Evolutionary conservation across 2,113 vertebrate genomes (phyloP).

Genomic region (Opisthocomus hoazin): DNA sequence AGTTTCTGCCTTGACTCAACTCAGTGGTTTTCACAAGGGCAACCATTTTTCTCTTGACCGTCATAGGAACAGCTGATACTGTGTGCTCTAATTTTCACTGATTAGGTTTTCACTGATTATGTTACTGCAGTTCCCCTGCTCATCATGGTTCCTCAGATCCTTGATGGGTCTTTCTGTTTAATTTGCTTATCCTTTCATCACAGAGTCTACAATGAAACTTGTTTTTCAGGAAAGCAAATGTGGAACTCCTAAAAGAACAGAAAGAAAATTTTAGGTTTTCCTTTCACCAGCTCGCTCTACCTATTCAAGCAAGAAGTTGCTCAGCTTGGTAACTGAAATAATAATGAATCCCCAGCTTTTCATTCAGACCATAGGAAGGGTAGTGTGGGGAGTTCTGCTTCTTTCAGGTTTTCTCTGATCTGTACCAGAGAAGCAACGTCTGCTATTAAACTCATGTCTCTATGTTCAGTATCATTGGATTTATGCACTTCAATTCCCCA

Average conservation of each 20-base stretch:
- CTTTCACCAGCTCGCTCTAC: neutral
- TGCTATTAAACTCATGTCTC: neutral
- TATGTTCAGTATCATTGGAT: neutral
- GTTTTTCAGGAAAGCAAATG: neutral
- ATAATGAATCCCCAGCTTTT: neutral
- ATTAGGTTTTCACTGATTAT: neutral
- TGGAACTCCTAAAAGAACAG: neutral
- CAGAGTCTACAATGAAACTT: neutral
- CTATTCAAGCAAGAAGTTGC: neutral
- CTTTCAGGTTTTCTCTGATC: slow-evolving; percentile 11
- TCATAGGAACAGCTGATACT: neutral
- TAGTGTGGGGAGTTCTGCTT: neutral
- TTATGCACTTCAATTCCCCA: neutral
- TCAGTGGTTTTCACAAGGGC: neutral
- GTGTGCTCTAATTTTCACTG: neutral
- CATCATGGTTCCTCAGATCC: neutral
- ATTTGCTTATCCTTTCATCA: neutral
- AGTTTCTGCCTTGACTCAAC: neutral
- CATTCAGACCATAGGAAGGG: neutral
- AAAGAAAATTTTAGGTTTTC: neutral
- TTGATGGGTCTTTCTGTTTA: neutral
- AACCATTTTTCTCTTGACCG: neutral
- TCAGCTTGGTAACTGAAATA: neutral
- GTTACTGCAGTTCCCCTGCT: neutral
- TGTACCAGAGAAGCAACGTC: neutral